Evolutionary conservation across 2,797 vertebrate species (phyloP).

Genomic region (Monodelphis domestica): DNA sequence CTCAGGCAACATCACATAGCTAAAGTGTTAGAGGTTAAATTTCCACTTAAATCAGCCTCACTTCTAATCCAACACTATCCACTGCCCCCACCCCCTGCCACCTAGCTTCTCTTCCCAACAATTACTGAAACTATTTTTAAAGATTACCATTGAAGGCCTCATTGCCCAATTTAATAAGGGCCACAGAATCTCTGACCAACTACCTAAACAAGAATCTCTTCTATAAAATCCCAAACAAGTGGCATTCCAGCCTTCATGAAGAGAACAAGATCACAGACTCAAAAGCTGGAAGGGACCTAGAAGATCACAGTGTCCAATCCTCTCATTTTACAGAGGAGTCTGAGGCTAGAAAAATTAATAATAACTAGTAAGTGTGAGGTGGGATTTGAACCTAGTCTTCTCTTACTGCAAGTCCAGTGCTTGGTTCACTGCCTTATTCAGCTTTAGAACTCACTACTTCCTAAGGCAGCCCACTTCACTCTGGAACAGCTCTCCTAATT

Average conservation of each 20-base stretch:
- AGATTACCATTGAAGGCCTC: background rate
- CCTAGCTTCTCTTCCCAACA: background rate
- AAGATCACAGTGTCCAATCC: background rate
- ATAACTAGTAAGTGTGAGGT: background rate
- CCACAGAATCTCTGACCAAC: background rate
- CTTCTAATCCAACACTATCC: background rate
- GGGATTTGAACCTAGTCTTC: constrained; percentile 5
- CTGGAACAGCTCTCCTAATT: background rate
- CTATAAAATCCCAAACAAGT: background rate
- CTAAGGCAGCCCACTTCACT: background rate
- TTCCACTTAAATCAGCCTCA: no score
- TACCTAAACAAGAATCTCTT: background rate
- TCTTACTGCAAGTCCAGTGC: background rate
- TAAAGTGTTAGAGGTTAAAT: no score
- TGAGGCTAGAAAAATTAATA: background rate
- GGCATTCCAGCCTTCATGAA: background rate
- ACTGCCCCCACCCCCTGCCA: background rate
- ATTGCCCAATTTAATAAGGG: background rate
- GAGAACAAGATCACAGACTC: background rate
- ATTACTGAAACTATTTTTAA: background rate
- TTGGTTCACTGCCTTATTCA: background rate
- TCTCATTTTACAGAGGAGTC: constrained; percentile 31
- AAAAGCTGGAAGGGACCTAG: background rate
- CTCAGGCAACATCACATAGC: no score
- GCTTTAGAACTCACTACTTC: background rate